These are phyloP conservation scores for Melanogrammus aeglefinus DNA, from an alignment of 2,797 vertebrate species.

Conservation along the genomic window DNA sequence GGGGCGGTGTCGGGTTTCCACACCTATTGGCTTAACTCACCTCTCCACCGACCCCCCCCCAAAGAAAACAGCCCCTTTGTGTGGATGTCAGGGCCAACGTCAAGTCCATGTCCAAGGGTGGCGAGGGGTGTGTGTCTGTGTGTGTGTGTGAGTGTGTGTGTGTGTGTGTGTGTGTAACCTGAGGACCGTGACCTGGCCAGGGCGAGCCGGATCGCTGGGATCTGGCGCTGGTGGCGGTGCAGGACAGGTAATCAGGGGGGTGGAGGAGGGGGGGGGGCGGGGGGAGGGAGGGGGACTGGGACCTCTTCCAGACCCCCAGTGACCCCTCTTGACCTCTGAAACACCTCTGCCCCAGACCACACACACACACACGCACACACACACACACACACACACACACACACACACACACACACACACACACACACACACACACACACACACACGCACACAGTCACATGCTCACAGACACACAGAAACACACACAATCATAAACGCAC, in stretches of 20 bases:
- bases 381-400: no score
- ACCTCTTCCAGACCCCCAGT: constrained; percentile 52
- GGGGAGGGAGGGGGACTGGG: constrained; percentile 62
- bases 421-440: no score
- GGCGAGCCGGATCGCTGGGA: constrained; percentile 31
- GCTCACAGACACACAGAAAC: no score
- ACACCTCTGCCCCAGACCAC: constrained; percentile 29
- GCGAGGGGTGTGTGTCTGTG: neutral
- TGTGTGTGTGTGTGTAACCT: constrained; percentile 50
- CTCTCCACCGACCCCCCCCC: constrained; percentile 10
- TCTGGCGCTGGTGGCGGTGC: neutral
- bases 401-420: no score
- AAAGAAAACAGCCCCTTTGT: constrained; percentile 15
- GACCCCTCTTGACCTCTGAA: constrained; percentile 50
- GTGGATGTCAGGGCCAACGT: constrained; percentile 22
- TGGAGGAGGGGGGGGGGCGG: no score
- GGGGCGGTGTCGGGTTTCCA: neutral
- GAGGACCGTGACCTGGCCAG: constrained; percentile 62
- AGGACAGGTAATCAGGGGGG: constrained; percentile 46
- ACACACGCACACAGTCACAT: neutral
- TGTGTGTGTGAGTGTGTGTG: neutral
- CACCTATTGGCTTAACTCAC: neutral
- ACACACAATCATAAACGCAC: no score
- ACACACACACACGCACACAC: no score
- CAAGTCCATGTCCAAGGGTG: constrained; percentile 72